Evolutionary conservation across 1,140 invertebrate genomes (phyloP), one percentile per base, ranked within the genome.

Genomic region (Drosophila chauvacae): DNA sequence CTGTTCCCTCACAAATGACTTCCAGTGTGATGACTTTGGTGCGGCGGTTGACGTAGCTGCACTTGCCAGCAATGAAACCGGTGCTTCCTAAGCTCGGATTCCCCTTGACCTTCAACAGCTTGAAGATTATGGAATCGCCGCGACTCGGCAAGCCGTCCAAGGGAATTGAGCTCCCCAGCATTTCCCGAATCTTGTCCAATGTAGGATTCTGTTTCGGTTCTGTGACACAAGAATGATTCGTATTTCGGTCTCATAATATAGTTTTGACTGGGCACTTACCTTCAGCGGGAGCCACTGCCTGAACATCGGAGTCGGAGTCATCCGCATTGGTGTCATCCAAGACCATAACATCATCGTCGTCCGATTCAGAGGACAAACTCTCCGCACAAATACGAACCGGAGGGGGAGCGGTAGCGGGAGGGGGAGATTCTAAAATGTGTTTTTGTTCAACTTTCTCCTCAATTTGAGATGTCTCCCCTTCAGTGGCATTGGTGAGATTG

Each of bases 341-440:
- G 30, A 90, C 48, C 81, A 90, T 81, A 9, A 90, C 51, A 18
- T 90, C 86, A n/a, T 84, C 84, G 6, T 83, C 84, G 2, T 88
- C 80, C 1, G 85, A 78, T 20, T 84, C 85, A 0, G 66, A 69
- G 4, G 72, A 44, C 7, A 77, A 35, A 42, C 26, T 63, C 20
- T 79, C 50, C 9, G 57, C 51, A 42, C 47, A 71, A 41, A 14
- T 4, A 9, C 63, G 63, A 14, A 1, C n/a, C 5, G 70, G 30
- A 7, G 35, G 2, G 5, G 9, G 20, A 41, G 35, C 9, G 7
- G 7, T 35, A 11, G 7, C 14, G 0, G 20, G 20, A 7, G 7
- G 4, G 0, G 20, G 1, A 16, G 33, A 2, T 56, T 16, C 20
- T 3, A 26, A 7, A 0, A 20, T 0, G 2, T 48, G 13, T 18